These are phyloP conservation scores for Nudaria mundana DNA, from an alignment of 2,888 invertebrate species.

Conservation along the genomic window DNA sequence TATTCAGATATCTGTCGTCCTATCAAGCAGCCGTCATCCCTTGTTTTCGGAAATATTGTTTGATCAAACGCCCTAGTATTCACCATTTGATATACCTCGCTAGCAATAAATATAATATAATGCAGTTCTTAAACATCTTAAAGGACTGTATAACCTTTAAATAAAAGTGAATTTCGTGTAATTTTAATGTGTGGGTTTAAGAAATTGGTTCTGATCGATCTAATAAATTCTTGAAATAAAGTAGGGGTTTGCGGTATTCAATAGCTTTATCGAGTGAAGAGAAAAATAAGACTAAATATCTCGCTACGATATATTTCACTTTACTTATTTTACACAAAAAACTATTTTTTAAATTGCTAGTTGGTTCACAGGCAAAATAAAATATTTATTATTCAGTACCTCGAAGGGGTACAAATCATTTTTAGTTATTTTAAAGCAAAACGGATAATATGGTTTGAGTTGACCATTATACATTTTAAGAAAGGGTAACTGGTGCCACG, in stretches of 20 bases:
- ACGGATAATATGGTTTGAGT: too few relatives aligned
- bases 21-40: constrained; percentile 35
- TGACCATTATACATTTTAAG: too few relatives aligned
- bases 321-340: too few relatives aligned
- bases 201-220: constrained; percentile 25
- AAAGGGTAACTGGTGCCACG: too few relatives aligned
- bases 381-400: too few relatives aligned
- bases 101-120: too few relatives aligned
- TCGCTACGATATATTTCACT: constrained; percentile 28
- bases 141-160: constrained; percentile 3
- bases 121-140: neutral
- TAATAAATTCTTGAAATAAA: constrained; percentile 50
- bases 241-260: constrained; percentile 40
- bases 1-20: constrained; percentile 35
- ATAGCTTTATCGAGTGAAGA: constrained; percentile 45
- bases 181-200: neutral
- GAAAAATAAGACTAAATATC: constrained; percentile 49
- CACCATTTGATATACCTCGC: constrained; percentile 21
- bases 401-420: too few relatives aligned
- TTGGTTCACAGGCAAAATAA: too few relatives aligned
- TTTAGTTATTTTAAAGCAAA: too few relatives aligned
- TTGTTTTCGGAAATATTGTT: constrained; percentile 32
- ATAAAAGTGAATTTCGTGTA: constrained; percentile 10
- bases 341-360: too few relatives aligned
- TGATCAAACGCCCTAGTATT: constrained; percentile 30